A percentile compares a stretch with the other conserved stretches of the same genome.
phyloP scores from a whole-genome alignment of 2,113 vertebrate genomes.

The Carassius carassius region DNA sequence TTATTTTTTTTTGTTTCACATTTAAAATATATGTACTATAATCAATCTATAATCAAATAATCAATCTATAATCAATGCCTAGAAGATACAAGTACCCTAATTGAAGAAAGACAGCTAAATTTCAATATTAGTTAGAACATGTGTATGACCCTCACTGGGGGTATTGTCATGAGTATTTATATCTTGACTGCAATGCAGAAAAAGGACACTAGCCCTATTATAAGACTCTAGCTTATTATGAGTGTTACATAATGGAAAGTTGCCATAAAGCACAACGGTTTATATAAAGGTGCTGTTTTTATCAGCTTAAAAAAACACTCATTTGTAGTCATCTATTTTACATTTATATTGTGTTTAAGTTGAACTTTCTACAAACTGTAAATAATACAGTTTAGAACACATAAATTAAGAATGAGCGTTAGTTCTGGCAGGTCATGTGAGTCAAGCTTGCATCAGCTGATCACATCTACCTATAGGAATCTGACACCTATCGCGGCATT shows the following conservation, averaged over 20 bases:
- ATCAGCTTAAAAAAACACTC: neutral
- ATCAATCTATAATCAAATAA: too few relatives aligned
- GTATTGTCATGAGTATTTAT: constrained; percentile 58
- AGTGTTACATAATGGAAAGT: constrained; percentile 29
- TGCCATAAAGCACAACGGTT: neutral
- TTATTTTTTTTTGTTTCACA: too few relatives aligned
- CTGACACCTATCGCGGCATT: too few relatives aligned
- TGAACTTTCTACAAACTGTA: neutral
- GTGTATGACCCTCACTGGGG: constrained; percentile 6
- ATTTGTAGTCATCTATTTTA: neutral
- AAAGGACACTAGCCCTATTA: constrained; percentile 2
- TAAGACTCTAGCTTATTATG: constrained; percentile 7
- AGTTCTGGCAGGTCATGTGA: too few relatives aligned
- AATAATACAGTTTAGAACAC: too few relatives aligned
- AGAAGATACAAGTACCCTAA: neutral
- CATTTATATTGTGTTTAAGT: neutral
- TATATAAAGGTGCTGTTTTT: neutral
- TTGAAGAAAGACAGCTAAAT: constrained; percentile 38
- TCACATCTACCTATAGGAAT: too few relatives aligned
- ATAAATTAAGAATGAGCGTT: too few relatives aligned
- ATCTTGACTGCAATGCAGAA: constrained; percentile 32
- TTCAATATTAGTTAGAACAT: constrained; percentile 46
- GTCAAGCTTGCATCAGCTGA: too few relatives aligned
- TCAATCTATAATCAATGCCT: too few relatives aligned
- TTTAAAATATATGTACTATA: too few relatives aligned